phyloP scores from a whole-genome alignment of 1,140 invertebrate genomes.

The Hormaphis cornu region DNA sequence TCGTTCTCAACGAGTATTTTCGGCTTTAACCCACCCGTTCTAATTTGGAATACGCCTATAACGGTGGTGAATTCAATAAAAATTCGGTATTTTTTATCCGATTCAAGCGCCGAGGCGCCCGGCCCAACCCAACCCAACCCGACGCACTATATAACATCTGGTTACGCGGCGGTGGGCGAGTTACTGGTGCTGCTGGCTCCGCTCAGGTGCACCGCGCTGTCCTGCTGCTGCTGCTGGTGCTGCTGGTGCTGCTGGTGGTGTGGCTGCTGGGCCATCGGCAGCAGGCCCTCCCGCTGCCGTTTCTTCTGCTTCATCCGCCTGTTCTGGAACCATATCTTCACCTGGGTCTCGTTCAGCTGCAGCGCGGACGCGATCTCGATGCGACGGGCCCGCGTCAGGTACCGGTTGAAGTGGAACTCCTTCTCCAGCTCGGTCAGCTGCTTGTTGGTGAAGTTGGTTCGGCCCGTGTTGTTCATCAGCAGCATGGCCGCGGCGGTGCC shows the following conservation, averaged over 20 bases:
- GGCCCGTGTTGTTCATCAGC: conserved; percentile 63
- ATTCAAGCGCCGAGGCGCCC: no score
- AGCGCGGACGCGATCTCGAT: conserved; percentile 96
- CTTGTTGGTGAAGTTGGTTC: conserved; percentile 98
- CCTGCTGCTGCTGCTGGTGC: no score
- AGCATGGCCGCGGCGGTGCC: conserved; percentile 19
- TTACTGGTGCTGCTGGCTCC: conserved; percentile 45
- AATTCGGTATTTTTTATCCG: no score
- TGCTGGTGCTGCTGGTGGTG: conserved; percentile 22
- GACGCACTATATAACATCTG: no score
- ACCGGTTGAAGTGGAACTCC: conserved; percentile 99
- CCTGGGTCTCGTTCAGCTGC: conserved; percentile 93
- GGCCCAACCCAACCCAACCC: no score
- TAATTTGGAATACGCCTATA: no score
- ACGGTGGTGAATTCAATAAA: no score
- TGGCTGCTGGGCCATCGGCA: conserved; percentile 49
- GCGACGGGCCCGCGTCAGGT: conserved; percentile 86
- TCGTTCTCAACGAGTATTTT: no score
- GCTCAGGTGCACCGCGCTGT: conserved; percentile 35
- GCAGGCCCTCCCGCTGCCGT: conserved; percentile 79
- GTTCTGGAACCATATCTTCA: conserved; percentile 89
- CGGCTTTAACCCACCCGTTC: no score
- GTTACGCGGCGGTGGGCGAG: conserved; percentile 42
- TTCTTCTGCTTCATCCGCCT: conserved; percentile 90
- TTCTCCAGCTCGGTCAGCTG: conserved; percentile 98